Conservation (phyloP, 2,113 vertebrate species). For the Daphoenositta chrysoptera region DNA sequence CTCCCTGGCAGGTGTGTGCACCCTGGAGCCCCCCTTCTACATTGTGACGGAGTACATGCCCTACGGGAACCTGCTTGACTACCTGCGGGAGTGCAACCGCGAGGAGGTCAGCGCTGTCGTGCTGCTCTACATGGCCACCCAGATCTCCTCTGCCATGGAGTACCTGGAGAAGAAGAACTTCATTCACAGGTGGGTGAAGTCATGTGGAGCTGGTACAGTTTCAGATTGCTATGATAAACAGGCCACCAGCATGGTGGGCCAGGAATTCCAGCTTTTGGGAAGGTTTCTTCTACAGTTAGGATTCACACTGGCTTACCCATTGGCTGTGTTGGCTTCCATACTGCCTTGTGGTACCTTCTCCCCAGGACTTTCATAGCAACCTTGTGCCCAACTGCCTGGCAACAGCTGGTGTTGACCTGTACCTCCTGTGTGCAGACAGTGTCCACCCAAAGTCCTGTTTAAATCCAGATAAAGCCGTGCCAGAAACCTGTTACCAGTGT, state of each 20-base stretch:
- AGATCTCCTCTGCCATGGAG: conserved; percentile 99
- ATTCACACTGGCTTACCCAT: background rate
- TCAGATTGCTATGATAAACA: background rate
- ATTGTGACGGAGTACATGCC: conserved; percentile 99
- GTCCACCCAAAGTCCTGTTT: background rate
- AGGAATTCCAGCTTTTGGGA: background rate
- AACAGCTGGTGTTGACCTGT: background rate
- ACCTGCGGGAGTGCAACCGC: conserved; percentile 91
- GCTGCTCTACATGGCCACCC: conserved; percentile 97
- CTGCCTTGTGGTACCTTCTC: background rate
- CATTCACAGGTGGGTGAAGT: conserved; percentile 86
- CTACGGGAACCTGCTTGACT: conserved; percentile 94
- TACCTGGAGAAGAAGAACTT: conserved; percentile 99
- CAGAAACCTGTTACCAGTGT: background rate
- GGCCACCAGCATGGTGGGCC: background rate
- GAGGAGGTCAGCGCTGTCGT: conserved; percentile 96
- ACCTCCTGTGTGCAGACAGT: background rate
- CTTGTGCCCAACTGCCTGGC: background rate
- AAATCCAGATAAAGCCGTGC: background rate
- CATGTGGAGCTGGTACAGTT: background rate
- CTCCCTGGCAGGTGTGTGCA: conserved; percentile 87
- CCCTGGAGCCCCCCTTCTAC: conserved; percentile 96
- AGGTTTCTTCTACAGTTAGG: background rate
- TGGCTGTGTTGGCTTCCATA: background rate
- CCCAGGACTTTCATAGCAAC: background rate